A percentile compares a stretch with the other conserved stretches of the same genome.
These are phyloP conservation scores for Himalopsyche phryganea DNA, from an alignment of 1,140 invertebrate genomes.

Conservation along the genomic window DNA sequence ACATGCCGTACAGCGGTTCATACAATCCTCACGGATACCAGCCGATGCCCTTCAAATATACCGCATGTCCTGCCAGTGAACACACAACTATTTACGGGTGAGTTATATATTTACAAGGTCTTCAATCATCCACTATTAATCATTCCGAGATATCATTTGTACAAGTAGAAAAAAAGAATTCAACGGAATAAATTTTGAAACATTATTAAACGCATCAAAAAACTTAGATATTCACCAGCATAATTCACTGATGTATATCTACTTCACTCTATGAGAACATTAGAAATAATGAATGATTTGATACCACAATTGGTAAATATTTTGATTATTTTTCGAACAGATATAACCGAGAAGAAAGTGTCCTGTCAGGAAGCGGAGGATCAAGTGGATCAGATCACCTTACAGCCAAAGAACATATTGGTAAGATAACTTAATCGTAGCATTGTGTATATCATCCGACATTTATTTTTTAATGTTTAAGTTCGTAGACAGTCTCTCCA, in stretches of 20 bases:
- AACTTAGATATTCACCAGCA: too few species aligned
- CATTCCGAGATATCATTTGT: not conserved
- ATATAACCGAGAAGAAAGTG: constrained; percentile 50
- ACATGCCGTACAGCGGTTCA: constrained; percentile 47
- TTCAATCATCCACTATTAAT: not conserved
- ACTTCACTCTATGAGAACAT: too few species aligned
- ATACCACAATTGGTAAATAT: too few species aligned
- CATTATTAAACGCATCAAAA: too few species aligned
- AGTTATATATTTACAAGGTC: too few species aligned
- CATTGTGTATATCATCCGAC: not conserved
- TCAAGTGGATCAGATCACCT: constrained; percentile 49
- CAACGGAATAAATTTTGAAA: too few species aligned
- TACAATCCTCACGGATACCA: constrained; percentile 44
- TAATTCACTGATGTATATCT: too few species aligned
- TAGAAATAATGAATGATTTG: too few species aligned
- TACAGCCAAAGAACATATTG: constrained; percentile 41
- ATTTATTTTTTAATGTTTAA: not conserved
- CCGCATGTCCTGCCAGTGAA: constrained; percentile 45
- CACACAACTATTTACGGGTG: constrained; percentile 51
- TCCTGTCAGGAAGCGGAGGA: constrained; percentile 48
- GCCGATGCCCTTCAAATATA: constrained; percentile 51
- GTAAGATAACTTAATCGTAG: not conserved
- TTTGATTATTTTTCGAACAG: constrained; percentile 30
- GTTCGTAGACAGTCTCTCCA: not conserved
- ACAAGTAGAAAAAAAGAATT: too few species aligned